These are phyloP conservation scores for Phrynocephalus versicolor DNA, from an alignment of 2,113 vertebrate species.

Conservation along the genomic window DNA sequence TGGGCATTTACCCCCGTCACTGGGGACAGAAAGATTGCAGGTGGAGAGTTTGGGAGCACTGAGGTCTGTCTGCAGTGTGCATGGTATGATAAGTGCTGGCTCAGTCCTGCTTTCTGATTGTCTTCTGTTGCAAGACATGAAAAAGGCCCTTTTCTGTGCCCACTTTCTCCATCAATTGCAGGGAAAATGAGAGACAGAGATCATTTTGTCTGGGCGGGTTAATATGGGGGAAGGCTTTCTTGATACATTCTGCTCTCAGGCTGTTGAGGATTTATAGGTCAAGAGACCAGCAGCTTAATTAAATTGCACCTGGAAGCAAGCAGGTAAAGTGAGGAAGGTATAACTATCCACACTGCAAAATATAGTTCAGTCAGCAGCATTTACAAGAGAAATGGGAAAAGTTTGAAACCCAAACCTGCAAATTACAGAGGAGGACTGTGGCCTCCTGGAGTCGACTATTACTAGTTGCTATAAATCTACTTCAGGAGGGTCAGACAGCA, in stretches of 20 bases:
- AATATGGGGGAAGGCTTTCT: neutral
- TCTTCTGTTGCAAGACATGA: too few relatives aligned
- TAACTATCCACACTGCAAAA: neutral
- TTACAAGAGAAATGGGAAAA: conserved; percentile 16
- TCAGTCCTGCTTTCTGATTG: too few relatives aligned
- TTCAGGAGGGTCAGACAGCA: conserved; percentile 15
- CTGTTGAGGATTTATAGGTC: neutral
- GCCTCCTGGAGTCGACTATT: conserved; percentile 12
- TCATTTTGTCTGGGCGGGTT: neutral
- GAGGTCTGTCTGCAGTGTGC: too few relatives aligned
- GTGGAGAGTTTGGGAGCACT: too few relatives aligned
- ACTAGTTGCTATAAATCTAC: conserved; percentile 10
- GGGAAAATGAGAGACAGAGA: neutral
- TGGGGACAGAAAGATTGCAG: too few relatives aligned
- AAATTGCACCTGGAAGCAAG: neutral
- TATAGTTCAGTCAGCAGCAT: neutral
- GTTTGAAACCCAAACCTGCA: neutral
- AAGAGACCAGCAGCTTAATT: neutral
- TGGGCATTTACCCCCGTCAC: neutral
- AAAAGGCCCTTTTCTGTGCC: neutral
- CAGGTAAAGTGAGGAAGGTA: neutral
- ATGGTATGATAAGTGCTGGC: too few relatives aligned
- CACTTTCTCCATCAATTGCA: neutral
- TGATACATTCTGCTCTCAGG: neutral
- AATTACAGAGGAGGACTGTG: conserved; percentile 1